phyloP scores from a whole-genome alignment of 2,797 vertebrate genomes.

The Onychomys arenicola region DNA sequence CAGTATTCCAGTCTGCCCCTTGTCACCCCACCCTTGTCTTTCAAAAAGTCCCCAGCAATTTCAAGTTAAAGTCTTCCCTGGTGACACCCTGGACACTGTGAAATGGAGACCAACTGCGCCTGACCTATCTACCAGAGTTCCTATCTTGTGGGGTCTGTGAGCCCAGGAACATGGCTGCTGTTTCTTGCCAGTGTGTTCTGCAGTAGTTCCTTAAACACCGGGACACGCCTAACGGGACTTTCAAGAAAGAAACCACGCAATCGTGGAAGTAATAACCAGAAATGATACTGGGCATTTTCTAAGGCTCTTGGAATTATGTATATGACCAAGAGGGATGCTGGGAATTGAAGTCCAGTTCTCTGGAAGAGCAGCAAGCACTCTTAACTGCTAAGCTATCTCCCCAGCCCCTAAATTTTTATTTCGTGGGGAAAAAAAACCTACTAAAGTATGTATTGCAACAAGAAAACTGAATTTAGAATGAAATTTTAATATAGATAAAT shows the following conservation, averaged over 20 bases:
- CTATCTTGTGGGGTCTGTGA: not conserved
- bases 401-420: not conserved
- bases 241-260: constrained; percentile 11
- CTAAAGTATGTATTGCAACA: not conserved
- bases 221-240: not conserved
- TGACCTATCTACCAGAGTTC: not conserved
- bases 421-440: not conserved
- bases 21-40: not conserved
- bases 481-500: not conserved
- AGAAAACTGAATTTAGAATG: constrained; percentile 16
- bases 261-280: not conserved
- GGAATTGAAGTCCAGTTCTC: not conserved
- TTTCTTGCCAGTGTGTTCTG: not conserved
- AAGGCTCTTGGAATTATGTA: not conserved
- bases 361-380: not conserved
- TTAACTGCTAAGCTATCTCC: not conserved
- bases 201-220: not conserved
- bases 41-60: not conserved
- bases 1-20: not conserved
- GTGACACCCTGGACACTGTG: not conserved
- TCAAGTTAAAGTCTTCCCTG: not conserved
- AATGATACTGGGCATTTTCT: not conserved
- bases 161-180: not conserved
- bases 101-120: not conserved
- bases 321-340: not conserved